Percentiles rank a stretch among this genome's conserved stretches.
Evolutionary conservation across 2,888 invertebrate species (phyloP).

Genomic region (Drosophila ezoana): DNA sequence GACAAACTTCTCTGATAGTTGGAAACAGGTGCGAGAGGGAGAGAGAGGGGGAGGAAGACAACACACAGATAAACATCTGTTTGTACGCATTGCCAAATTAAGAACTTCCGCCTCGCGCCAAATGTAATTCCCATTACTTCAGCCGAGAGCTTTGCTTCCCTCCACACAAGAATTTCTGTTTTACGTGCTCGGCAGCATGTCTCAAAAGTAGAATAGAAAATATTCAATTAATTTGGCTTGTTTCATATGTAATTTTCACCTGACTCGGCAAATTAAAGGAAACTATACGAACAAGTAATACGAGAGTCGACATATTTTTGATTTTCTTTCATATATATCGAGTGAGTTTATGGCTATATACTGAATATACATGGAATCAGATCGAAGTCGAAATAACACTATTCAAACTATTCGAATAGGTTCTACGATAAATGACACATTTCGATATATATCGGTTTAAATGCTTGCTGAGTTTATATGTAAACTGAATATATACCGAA

Average conservation of each 20-base stretch:
- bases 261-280: background rate
- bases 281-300: too few species aligned
- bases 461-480: too few species aligned
- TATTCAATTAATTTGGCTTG: conserved; percentile 11
- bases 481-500: too few species aligned
- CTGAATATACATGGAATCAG: too few species aligned
- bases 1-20: conserved; percentile 74
- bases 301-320: background rate
- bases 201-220: conserved; percentile 8
- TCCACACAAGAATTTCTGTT: background rate
- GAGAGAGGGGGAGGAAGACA: background rate
- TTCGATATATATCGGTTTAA: too few species aligned
- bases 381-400: too few species aligned
- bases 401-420: too few species aligned
- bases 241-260: background rate
- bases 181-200: background rate
- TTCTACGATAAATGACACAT: too few species aligned
- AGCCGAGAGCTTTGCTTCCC: conserved; percentile 1
- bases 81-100: conserved; percentile 63
- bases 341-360: too few species aligned
- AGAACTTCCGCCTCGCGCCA: conserved; percentile 56
- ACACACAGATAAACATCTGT: conserved; percentile 29
- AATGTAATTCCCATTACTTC: conserved; percentile 31
- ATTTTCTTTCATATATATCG: background rate
- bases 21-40: background rate